Percentiles rank a stretch among this genome's conserved stretches.
These are phyloP conservation scores for Agrenia bidenticulata DNA, from an alignment of 2,888 invertebrate genomes.

Conservation along the genomic window DNA sequence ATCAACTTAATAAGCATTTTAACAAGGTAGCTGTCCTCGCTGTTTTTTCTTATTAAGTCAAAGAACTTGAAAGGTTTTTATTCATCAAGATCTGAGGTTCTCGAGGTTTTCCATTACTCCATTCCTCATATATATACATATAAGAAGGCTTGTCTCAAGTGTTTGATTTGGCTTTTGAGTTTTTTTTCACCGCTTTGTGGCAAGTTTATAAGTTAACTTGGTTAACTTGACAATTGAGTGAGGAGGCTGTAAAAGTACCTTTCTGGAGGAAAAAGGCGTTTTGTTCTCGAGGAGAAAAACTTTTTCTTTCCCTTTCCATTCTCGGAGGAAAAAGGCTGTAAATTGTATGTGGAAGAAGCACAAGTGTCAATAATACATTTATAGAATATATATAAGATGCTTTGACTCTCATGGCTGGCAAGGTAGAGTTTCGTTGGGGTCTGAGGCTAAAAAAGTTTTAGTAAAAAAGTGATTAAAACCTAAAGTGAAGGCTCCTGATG, in stretches of 20 bases:
- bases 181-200: conserved; percentile 18
- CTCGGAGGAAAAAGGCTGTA: background rate
- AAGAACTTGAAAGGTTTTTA: too few species aligned
- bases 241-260: conserved; percentile 17
- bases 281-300: conserved; percentile 24
- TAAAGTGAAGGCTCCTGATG: conserved; percentile 18
- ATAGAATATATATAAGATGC: background rate
- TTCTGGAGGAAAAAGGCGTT: background rate
- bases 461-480: conserved; percentile 32
- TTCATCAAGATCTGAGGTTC: too few species aligned
- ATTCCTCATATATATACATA: background rate
- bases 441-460: conserved; percentile 32
- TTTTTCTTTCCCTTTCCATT: conserved; percentile 19
- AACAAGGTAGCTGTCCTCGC: too few species aligned
- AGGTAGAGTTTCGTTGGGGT: conserved; percentile 26
- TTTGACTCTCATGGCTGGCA: conserved; percentile 19
- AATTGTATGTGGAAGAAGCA: conserved; percentile 13
- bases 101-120: conserved; percentile 15
- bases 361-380: background rate
- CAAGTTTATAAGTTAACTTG: conserved; percentile 23
- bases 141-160: conserved; percentile 19
- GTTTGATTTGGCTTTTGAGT: conserved; percentile 25
- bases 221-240: conserved; percentile 22
- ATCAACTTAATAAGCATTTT: too few species aligned
- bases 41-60: too few species aligned